These are phyloP conservation scores for Chrysolina americana DNA, from an alignment of 2,888 invertebrate genomes.

Conservation along the genomic window DNA sequence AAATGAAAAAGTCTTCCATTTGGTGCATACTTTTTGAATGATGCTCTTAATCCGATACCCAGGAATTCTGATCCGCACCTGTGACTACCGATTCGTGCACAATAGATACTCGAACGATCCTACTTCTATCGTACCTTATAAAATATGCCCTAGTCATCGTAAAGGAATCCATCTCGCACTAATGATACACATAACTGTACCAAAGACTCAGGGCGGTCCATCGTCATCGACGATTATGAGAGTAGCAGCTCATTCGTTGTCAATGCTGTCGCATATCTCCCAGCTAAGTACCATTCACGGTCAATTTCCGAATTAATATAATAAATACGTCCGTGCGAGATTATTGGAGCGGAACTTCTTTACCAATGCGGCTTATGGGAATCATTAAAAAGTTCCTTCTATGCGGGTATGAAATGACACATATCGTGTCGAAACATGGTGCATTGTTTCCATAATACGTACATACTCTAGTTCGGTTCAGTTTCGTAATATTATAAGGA, in stretches of 20 bases:
- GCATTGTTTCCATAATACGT: not conserved
- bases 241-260: not conserved
- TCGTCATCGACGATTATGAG: not conserved
- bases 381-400: not conserved
- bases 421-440: not conserved
- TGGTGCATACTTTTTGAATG: too few relatives aligned
- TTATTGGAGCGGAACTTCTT: conserved; percentile 2
- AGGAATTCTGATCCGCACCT: not conserved
- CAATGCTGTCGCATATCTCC: not conserved
- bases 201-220: not conserved
- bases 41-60: too few relatives aligned
- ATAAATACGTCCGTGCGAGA: not conserved
- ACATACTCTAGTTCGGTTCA: too few relatives aligned
- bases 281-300: conserved; percentile 3
- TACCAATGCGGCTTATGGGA: not conserved
- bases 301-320: conserved; percentile 7
- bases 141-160: not conserved
- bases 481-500: too few relatives aligned
- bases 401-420: conserved; percentile 1
- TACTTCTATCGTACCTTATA: not conserved
- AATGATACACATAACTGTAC: not conserved
- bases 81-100: not conserved
- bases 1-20: too few relatives aligned
- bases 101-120: not conserved
- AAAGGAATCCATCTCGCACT: not conserved